Evolutionary conservation across 2,888 invertebrate species (phyloP).

Genomic region (Rhagonycha lutea): DNA sequence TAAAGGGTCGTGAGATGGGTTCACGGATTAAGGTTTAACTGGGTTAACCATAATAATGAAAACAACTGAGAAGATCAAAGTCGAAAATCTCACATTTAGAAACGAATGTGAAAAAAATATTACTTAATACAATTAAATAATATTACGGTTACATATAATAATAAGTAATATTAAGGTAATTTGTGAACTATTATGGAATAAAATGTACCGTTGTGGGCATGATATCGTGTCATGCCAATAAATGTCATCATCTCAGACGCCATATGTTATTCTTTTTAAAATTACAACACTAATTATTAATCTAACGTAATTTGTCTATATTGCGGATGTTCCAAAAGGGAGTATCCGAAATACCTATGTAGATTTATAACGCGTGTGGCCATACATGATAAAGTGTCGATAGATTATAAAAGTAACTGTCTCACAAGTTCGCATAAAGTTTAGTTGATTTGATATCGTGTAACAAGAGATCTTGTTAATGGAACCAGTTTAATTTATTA

Average conservation of each 20-base stretch:
- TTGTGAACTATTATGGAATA: slow-evolving; percentile 3
- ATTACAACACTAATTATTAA: slow-evolving; percentile 19
- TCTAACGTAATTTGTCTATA: slow-evolving; percentile 15
- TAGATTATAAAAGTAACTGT: slow-evolving; percentile 18
- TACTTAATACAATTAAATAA: neutral
- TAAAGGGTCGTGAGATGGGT: neutral
- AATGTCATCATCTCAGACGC: slow-evolving; percentile 11
- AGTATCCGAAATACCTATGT: slow-evolving; percentile 16
- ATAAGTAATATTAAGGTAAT: neutral
- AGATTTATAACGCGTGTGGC: slow-evolving; percentile 26
- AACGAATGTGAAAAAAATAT: neutral
- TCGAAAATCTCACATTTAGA: neutral
- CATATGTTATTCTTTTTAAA: slow-evolving; percentile 17
- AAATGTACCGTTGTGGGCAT: slow-evolving; percentile 3
- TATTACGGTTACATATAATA: neutral
- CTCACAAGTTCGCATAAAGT: slow-evolving; percentile 22
- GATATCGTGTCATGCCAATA: slow-evolving; percentile 14
- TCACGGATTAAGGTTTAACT: neutral
- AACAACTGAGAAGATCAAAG: neutral
- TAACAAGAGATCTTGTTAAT: slow-evolving; percentile 27
- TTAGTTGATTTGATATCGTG: slow-evolving; percentile 23
- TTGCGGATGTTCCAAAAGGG: slow-evolving; percentile 15
- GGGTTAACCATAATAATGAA: neutral
- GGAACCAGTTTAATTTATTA: slow-evolving; percentile 25
- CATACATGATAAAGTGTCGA: slow-evolving; percentile 21